Evolutionary conservation across 2,888 invertebrate genomes (phyloP), one percentile per base, ranked within the genome.

Genomic region (Cerastis rubricosa): DNA sequence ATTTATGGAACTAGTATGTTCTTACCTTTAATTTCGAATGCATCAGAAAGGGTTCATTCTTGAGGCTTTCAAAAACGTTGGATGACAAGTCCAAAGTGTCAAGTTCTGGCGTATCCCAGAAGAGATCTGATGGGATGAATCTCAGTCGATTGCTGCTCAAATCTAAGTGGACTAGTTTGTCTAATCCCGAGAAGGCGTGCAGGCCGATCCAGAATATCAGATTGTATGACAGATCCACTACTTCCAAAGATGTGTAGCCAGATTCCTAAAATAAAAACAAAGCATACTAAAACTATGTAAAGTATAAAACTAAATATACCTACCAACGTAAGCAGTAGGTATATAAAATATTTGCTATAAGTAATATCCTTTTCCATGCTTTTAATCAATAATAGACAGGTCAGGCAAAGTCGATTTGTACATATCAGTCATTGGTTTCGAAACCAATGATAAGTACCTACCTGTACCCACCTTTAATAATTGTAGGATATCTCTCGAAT

Each of bases 71-170:
- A 83, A 98, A 97, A 76, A 97, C 97, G 89, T 98, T 98, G 22
- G 97, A 97, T 64, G 97, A 97, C 74, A 98, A 91, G 89, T 97
- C 97, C 1, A 98, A 91, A 67, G 94, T 95, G 40, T 95, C 91
- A 12, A 98, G 91, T 35, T 94, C 92, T 4, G 94, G 93, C 29
- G 97, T 97, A 57, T 97, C 95, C 92, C 97, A 97, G 86, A 98
- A 97, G 75, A 98, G 91, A 80, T 97, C 97, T 0, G 95, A 93
- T 1, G 96, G 91, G 51, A 98, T 92, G 78, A 96, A 97, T 89
- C 97, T 96, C 71, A 98, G 92, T 45, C 97, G 96, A 89, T 98
- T 98, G 87, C 96, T 97, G 66, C 97, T 97, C 49, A 98, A 93
- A 91, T 98, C 97, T 73, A 98, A 89, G 19, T 96, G 95, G 64